Percentiles rank a stretch among this genome's conserved stretches.
These are phyloP conservation scores for Porites evermanni DNA, from an alignment of 92 coral and sea anemone species.

Conservation along the genomic window DNA sequence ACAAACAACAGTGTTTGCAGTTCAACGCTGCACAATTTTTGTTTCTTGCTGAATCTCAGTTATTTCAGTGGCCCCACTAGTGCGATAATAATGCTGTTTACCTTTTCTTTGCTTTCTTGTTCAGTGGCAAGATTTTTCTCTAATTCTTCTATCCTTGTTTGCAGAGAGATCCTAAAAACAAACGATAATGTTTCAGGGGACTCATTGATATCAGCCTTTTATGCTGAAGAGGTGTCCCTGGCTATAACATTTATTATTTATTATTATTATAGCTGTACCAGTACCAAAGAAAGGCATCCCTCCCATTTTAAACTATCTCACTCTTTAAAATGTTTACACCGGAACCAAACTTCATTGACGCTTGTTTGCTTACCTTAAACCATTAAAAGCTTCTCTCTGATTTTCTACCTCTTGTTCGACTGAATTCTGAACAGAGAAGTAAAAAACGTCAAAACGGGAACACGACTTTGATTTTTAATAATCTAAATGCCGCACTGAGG, in stretches of 20 bases:
- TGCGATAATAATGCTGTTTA: slow-evolving; percentile 11
- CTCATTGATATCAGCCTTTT: too few relatives aligned
- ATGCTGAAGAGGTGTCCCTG: too few relatives aligned
- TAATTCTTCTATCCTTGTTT: slow-evolving; percentile 63
- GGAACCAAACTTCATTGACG: neutral
- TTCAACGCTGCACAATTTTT: neutral
- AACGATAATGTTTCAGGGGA: neutral
- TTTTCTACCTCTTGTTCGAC: slow-evolving; percentile 60
- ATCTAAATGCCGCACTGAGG: neutral
- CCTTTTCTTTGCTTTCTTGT: slow-evolving; percentile 67
- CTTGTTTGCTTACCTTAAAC: slow-evolving; percentile 50
- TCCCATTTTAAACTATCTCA: too few relatives aligned
- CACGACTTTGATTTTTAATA: neutral
- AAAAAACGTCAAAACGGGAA: neutral
- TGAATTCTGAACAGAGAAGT: slow-evolving; percentile 34
- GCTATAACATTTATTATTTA: too few relatives aligned
- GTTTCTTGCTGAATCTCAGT: neutral
- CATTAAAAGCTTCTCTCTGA: slow-evolving; percentile 48
- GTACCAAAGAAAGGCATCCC: neutral
- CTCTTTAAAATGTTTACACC: neutral
- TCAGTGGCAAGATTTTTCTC: slow-evolving; percentile 61
- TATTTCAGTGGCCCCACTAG: too few relatives aligned
- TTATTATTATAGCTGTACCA: neutral
- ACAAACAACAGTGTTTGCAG: neutral
- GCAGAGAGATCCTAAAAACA: slow-evolving; percentile 58